Base-by-base conservation (phyloP, 2,113 vertebrate species). In the Laterallus jamaicensis region DNA sequence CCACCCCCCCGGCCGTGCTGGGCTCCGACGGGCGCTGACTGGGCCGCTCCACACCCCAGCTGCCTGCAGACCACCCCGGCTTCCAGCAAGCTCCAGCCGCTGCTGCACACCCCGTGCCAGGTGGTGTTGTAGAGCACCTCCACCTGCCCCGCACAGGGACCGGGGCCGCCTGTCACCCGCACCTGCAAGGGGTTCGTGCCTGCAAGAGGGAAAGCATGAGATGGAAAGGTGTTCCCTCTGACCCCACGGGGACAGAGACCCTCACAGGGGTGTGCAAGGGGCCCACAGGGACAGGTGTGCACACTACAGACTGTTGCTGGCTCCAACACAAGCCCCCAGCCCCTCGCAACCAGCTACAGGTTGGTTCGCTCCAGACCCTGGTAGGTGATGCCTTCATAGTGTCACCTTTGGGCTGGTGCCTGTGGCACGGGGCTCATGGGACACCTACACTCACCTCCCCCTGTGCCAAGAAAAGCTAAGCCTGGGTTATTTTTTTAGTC, bases 1-100 rank as follows among this genome's bases (percentile, higher is more conserved):
- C 14, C 3, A 0, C 31, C 16, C 9, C 29, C 40, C 1, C 0
- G 39, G 15, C 52, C 12, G 22, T 60, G 11, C 15, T 21, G n/a
- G 60, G 56, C 47, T 56, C 52, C 37, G 0, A 8, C 0, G 0
- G 74, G 66, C 0, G 11, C 82, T 0, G 52, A 21, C 39, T 19
- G 29, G 15, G 91, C 88, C 5, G 42, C 32, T 5, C 94, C 96
- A 2, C 96, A 95, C 59, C 94, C 95, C 90, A 96, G 52, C 56
- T 96, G 81, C 77, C 7, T 83, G 67, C 95, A 96, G 50, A 63
- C 84, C 26, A 95, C 91, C 19, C 12, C 10, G 1, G 93, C 96
- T 49, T 95, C 96, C 39, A 68, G 68, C n/a, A 63, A 8, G 75
- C 70, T 86, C 96, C 96, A 96, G 19, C 69, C 21, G 1, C 3